Evolutionary conservation across 2,113 vertebrate genomes (phyloP).

Genomic region (Xenus cinereus): DNA sequence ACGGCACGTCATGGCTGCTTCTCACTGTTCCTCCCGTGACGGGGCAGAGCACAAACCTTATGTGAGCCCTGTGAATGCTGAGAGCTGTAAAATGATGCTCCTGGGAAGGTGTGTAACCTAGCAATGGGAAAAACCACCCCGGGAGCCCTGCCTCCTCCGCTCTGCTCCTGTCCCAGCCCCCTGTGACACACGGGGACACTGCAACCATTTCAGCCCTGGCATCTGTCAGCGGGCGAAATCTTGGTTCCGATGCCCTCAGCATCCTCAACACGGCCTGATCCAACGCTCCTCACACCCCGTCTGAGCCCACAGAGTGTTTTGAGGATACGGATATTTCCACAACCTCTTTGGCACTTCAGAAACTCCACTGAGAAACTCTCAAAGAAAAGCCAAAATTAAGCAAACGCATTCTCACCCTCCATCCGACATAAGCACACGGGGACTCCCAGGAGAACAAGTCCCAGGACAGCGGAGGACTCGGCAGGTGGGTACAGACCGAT

Average conservation of each 20-base stretch:
- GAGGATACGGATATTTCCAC: background rate
- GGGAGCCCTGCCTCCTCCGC: background rate
- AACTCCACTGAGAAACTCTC: background rate
- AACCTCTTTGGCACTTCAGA: background rate
- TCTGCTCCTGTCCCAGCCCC: background rate
- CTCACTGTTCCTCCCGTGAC: background rate
- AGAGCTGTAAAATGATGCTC: background rate
- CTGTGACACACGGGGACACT: rapidly evolving
- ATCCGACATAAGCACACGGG: rapidly evolving
- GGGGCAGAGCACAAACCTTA: background rate
- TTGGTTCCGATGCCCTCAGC: background rate
- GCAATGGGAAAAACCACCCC: background rate
- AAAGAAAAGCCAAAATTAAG: background rate
- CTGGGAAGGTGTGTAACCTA: background rate
- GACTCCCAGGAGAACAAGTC: background rate
- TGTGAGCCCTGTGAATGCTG: rapidly evolving
- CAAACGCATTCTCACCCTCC: background rate
- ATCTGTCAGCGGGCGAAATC: rapidly evolving
- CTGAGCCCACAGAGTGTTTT: background rate
- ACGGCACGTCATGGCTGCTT: rapidly evolving
- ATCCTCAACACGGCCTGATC: background rate
- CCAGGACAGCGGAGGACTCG: background rate
- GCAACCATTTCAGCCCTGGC: background rate
- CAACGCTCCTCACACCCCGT: rapidly evolving
- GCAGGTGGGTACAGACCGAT: background rate